Evolutionary conservation across 2,797 vertebrate species (phyloP), one percentile per base, ranked within the genome.

Genomic region (Spheniscus humboldti): DNA sequence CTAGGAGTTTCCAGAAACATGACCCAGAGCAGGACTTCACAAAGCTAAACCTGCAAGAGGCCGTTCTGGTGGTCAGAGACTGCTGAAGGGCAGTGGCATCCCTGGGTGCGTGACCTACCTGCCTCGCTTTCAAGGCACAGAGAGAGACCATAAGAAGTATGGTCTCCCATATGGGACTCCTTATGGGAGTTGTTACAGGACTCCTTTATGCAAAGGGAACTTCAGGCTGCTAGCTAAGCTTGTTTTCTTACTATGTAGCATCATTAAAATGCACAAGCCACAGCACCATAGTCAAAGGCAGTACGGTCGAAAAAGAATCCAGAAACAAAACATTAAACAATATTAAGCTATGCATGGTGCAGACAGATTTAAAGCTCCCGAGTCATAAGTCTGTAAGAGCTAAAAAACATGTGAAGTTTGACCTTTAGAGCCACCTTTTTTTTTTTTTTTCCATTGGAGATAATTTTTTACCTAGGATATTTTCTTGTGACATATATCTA

Each of bases 31-130:
- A 72, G 47, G 5, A 43, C 15, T 47, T 35, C 33, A 31, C 20
- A 88, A 59, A 62, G 28, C 13, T 50, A 35, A 78, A 84, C 43
- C 11, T 3, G 2, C 14, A 23, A 55, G n/a, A 73, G 2, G 5
- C 2, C 1, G 6, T 48, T 72, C 31, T 48, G 16, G 11, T 28
- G 23, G 9, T 59, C 56, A 53, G 27, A 4, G 17, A 7, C 14
- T 27, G 53, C 37, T 18, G 56, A 63, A 73, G 43, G 31, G 8
- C 39, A 63, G 43, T 27, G 15, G 7, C 52, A 45, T 23, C 45
- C 18, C 20, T 2, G 0, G 37, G 7, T 25, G 13, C 12, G 2
- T 56, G 15, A 57, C 33, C 0, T 48, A 18, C 41, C 37, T 39
- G 48, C 28, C 16, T 23, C 7, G 2, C 8, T 55, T 75, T 62